Conservation (phyloP, 1,140 invertebrate genomes). For the Drosophila pseudoananassae region DNA sequence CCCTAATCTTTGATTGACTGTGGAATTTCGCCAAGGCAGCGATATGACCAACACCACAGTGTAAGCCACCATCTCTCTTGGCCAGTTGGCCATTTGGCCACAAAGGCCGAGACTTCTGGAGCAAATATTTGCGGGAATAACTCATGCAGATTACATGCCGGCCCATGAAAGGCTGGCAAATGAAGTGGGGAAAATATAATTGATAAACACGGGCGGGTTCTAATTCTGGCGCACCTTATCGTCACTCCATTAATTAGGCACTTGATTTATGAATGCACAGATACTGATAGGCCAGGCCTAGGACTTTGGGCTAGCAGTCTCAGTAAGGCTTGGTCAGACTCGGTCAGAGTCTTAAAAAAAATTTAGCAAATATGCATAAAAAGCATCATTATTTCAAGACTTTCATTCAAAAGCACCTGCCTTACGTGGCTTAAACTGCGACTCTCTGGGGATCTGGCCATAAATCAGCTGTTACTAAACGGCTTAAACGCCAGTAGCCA, state of each 20-base stretch:
- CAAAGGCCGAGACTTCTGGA: slow-evolving; percentile 24
- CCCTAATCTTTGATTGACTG: slow-evolving; percentile 48
- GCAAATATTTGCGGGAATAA: slow-evolving; percentile 68
- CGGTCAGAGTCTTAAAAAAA: background rate
- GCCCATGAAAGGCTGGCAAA: slow-evolving; percentile 64
- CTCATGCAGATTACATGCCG: slow-evolving; percentile 70
- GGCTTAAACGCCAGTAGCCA: slow-evolving; percentile 76
- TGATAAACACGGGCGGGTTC: slow-evolving; percentile 72
- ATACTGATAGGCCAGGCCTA: slow-evolving; percentile 46
- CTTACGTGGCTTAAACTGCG: slow-evolving; percentile 12
- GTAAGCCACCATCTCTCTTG: slow-evolving; percentile 7
- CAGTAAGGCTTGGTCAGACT: background rate
- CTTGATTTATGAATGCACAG: slow-evolving; percentile 73
- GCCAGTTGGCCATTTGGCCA: slow-evolving; percentile 8
- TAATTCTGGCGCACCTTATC: slow-evolving; percentile 72
- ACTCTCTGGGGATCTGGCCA: slow-evolving; percentile 23
- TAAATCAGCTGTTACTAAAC: slow-evolving; percentile 71
- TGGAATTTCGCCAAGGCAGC: slow-evolving; percentile 31
- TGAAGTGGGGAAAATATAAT: slow-evolving; percentile 78
- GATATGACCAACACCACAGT: slow-evolving; percentile 42
- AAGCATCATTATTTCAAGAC: background rate
- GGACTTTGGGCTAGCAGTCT: background rate
- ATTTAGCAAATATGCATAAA: background rate
- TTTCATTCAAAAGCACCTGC: slow-evolving; percentile 43
- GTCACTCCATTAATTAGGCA: slow-evolving; percentile 67